A percentile compares a stretch with the other conserved stretches of the same genome.
Conservation (phyloP, 2,113 vertebrate genomes). For the Columba livia region DNA sequence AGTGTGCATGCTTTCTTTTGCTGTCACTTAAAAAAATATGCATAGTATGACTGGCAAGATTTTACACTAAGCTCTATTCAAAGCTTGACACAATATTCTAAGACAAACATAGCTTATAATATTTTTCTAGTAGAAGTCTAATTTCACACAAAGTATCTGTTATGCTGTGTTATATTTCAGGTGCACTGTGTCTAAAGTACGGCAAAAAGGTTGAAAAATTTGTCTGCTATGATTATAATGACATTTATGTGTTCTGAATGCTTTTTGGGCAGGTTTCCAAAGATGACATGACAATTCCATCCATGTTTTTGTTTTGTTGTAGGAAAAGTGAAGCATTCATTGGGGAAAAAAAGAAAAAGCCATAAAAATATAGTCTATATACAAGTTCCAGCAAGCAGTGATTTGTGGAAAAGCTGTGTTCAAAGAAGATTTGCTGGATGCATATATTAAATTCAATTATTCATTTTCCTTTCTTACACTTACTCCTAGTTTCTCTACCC, state of each 20-base stretch:
- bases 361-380: not conserved
- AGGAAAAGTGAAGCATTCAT: not conserved
- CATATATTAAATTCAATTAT: not conserved
- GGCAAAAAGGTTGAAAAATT: not conserved
- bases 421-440: not conserved
- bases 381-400: not conserved
- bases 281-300: conserved; percentile 11
- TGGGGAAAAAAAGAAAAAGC: accelerated
- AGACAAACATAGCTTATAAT: not conserved
- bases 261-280: conserved; percentile 50
- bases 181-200: not conserved
- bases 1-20: not conserved
- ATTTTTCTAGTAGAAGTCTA: not conserved
- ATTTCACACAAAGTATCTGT: not conserved
- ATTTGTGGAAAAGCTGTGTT: not conserved
- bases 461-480: not conserved
- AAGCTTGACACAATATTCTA: not conserved
- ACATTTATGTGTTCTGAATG: conserved; percentile 23
- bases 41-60: not conserved
- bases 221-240: conserved; percentile 28
- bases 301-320: not conserved
- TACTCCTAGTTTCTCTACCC: not conserved
- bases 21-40: not conserved
- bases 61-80: not conserved
- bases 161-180: not conserved